A percentile compares a stretch with the other conserved stretches of the same genome.
Evolutionary conservation across 2,888 invertebrate genomes (phyloP).

Genomic region (Parapristionchus giblindavisi): DNA sequence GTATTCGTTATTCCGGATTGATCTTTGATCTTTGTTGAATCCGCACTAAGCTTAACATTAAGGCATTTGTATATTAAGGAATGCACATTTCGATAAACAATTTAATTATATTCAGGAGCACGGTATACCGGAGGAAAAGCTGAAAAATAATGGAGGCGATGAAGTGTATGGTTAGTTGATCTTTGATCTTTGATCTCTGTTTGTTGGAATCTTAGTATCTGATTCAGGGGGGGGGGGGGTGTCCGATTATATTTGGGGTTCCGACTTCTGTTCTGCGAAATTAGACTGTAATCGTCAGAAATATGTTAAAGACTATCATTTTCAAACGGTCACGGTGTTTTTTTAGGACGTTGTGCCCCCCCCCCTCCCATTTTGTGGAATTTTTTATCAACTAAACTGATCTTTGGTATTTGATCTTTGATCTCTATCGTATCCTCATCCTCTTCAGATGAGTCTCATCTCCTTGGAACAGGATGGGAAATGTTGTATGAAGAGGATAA

Average conservation of each 20-base stretch:
- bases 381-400: too few relatives aligned
- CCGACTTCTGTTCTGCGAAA: too few relatives aligned
- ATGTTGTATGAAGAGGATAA: slow-evolving; percentile 44
- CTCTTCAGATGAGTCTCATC: slow-evolving; percentile 27
- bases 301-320: too few relatives aligned
- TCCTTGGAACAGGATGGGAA: slow-evolving; percentile 50
- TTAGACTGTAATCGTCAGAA: too few relatives aligned
- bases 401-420: background rate
- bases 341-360: too few relatives aligned
- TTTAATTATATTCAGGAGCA: slow-evolving; percentile 21
- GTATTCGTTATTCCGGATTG: background rate
- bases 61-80: background rate
- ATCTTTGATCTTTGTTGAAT: background rate
- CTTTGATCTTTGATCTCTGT: too few relatives aligned
- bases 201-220: too few relatives aligned
- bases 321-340: too few relatives aligned
- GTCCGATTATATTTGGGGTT: too few relatives aligned
- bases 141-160: slow-evolving; percentile 1
- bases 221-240: too few relatives aligned
- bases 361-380: too few relatives aligned
- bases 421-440: too few relatives aligned
- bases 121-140: slow-evolving; percentile 26
- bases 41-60: background rate
- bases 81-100: background rate
- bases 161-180: slow-evolving; percentile 3